Percentiles rank a stretch among this genome's conserved stretches.
Evolutionary conservation across 2,888 invertebrate species (phyloP).

Genomic region (Megalurothrips usitatus): DNA sequence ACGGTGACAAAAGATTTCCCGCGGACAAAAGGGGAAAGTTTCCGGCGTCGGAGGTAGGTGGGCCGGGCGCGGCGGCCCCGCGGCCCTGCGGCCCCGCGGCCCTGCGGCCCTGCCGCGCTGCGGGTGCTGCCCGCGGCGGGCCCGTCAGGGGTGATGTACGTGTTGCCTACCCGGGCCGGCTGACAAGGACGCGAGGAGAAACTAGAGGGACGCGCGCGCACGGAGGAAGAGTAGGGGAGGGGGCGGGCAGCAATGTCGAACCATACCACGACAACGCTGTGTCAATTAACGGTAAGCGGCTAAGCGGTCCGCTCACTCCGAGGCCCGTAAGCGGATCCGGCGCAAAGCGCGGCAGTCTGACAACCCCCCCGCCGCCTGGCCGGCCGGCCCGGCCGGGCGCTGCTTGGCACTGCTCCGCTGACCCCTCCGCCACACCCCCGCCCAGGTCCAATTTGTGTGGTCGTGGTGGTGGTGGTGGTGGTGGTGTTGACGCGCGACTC

Average conservation of each 20-base stretch:
- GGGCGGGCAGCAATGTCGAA: background rate
- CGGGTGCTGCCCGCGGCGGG: background rate
- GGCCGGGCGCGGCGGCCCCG: too few species aligned
- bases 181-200: too few species aligned
- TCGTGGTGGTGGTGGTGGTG: too few species aligned
- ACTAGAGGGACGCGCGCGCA: too few species aligned
- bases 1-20: background rate
- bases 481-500: too few species aligned
- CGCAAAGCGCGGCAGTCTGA: background rate
- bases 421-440: too few species aligned
- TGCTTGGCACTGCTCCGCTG: too few species aligned
- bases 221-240: too few species aligned
- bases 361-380: background rate
- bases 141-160: background rate
- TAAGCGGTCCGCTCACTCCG: background rate
- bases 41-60: background rate
- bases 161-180: background rate
- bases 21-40: constrained; percentile 1
- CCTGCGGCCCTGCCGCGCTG: too few species aligned
- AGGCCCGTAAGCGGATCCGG: too few species aligned
- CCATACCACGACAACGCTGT: background rate
- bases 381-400: background rate
- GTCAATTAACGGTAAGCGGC: constrained; percentile 13
- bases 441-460: too few species aligned
- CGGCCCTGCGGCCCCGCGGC: too few species aligned